A percentile compares a stretch with the other conserved stretches of the same genome.
Evolutionary conservation across 2,113 vertebrate genomes (phyloP).

Genomic region (Macquaria ambigua): DNA sequence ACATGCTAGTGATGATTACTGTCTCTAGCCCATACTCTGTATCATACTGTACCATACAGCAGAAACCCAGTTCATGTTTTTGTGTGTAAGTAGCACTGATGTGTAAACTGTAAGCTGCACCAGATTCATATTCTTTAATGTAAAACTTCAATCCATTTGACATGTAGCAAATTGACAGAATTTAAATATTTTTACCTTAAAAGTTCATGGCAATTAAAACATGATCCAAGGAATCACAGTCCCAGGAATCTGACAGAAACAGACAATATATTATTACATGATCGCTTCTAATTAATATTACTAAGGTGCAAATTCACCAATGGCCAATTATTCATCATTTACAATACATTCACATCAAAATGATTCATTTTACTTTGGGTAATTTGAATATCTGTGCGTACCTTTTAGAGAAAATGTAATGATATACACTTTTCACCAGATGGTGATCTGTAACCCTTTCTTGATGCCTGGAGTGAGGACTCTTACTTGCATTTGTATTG

Average conservation of each 20-base stretch:
- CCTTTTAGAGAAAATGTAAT: no score
- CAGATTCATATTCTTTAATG: constrained; percentile 1
- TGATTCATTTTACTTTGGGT: no score
- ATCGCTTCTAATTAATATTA: not conserved
- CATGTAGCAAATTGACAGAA: not conserved
- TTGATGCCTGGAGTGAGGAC: no score
- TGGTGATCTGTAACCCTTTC: no score
- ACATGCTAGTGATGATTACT: not conserved
- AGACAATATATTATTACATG: not conserved
- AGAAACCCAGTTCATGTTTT: not conserved
- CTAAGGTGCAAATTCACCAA: not conserved
- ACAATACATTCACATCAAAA: not conserved
- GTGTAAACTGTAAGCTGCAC: not conserved
- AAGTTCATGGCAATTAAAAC: not conserved
- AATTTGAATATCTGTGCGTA: no score
- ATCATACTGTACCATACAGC: not conserved
- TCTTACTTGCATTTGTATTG: no score
- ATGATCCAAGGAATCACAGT: constrained; percentile 93
- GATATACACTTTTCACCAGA: no score
- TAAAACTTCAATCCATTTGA: not conserved
- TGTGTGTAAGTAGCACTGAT: not conserved
- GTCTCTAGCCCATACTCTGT: no score
- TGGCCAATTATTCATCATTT: not conserved
- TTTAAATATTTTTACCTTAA: not conserved
- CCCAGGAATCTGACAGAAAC: constrained; percentile 90